A percentile compares a stretch with the other conserved stretches of the same genome.
Conservation (phyloP, 2,113 vertebrate species). For the Boulengeromyrus knoepffleri region DNA sequence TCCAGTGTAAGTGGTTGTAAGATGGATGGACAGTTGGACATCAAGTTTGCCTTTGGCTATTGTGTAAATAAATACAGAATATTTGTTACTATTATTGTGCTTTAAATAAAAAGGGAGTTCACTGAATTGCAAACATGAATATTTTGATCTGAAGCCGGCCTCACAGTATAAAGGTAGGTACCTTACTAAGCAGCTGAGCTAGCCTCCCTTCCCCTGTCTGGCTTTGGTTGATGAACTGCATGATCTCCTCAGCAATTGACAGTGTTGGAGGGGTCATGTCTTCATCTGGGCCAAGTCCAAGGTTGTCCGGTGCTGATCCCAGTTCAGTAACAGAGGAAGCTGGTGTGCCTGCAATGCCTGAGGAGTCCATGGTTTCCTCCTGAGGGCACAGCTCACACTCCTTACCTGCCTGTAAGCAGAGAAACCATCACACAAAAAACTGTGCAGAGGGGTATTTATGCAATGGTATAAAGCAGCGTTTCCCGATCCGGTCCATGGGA, state of each 20-base stretch:
- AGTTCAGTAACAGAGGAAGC: slow-evolving; percentile 61
- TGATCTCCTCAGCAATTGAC: slow-evolving; percentile 79
- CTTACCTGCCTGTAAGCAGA: neutral
- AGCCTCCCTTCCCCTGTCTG: slow-evolving; percentile 48
- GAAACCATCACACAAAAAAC: neutral
- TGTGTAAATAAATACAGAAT: neutral
- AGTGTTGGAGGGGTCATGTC: slow-evolving; percentile 51
- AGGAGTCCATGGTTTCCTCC: slow-evolving; percentile 53
- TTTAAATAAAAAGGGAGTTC: neutral
- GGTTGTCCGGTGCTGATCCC: slow-evolving; percentile 30
- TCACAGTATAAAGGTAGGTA: neutral
- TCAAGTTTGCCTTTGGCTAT: neutral
- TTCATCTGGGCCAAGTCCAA: slow-evolving; percentile 33
- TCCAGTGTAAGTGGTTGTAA: neutral
- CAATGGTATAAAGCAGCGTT: neutral
- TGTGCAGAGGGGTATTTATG: neutral
- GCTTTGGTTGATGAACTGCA: slow-evolving; percentile 75
- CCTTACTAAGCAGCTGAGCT: slow-evolving; percentile 23
- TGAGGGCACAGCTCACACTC: slow-evolving; percentile 41
- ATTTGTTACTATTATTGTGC: neutral
- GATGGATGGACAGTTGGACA: neutral
- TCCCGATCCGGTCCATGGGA: neutral
- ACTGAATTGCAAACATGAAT: neutral
- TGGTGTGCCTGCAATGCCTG: slow-evolving; percentile 48
- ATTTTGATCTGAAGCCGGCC: neutral